phyloP scores from a whole-genome alignment of 1,140 invertebrate genomes.

The Oryctes rhinoceros region DNA sequence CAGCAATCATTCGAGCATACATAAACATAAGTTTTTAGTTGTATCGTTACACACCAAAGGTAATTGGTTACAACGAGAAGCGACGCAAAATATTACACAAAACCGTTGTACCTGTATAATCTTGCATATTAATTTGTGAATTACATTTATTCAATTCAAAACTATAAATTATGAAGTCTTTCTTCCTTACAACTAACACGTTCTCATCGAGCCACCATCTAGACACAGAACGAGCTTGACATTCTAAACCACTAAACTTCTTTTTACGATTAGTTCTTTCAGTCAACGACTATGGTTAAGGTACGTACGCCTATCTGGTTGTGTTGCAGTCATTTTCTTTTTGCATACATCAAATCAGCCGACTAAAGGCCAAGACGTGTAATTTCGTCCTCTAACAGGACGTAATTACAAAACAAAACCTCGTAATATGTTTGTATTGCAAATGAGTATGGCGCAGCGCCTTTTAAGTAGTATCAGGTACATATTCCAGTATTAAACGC shows the following conservation, averaged over 20 bases:
- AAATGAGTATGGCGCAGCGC: neutral
- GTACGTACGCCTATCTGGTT: neutral
- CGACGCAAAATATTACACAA: too few species aligned
- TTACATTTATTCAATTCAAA: too few species aligned
- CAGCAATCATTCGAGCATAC: too few species aligned
- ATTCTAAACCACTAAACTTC: too few species aligned
- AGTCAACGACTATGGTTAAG: neutral
- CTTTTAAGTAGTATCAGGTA: neutral
- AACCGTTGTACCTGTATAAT: neutral
- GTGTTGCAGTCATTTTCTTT: neutral
- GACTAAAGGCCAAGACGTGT: slow-evolving; percentile 21
- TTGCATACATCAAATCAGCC: slow-evolving; percentile 5
- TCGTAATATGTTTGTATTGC: slow-evolving; percentile 20
- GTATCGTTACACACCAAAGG: too few species aligned
- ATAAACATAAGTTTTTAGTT: too few species aligned
- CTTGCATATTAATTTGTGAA: neutral
- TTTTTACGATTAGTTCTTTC: neutral
- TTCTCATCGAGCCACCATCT: too few species aligned
- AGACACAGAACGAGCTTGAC: too few species aligned
- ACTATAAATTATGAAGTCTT: too few species aligned
- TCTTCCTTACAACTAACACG: too few species aligned
- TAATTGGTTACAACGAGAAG: too few species aligned
- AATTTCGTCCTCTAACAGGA: slow-evolving; percentile 25
- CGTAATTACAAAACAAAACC: slow-evolving; percentile 22
- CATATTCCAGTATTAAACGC: neutral